Evolutionary conservation across 2,113 vertebrate genomes (phyloP), one percentile per base, ranked within the genome.

Genomic region (Cichladusa arquata): DNA sequence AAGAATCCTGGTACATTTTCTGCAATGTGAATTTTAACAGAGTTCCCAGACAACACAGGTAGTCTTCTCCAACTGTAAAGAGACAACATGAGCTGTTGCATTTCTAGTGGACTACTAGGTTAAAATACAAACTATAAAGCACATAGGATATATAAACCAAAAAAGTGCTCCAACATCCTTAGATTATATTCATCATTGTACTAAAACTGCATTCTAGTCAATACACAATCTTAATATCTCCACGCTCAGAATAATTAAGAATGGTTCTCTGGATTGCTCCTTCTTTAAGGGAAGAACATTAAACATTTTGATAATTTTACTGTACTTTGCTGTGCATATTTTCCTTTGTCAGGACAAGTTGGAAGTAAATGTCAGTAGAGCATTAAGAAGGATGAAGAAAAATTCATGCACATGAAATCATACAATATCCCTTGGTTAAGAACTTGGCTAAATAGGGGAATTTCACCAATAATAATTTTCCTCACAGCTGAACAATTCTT

Each of bases 101-200:
- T 56, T 86, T 83, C 45, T 62, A 76, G 38, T 14, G 20, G 19
- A 15, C 29, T 80, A 25, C 72, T 87, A 92, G 16, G 45, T 62
- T 51, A 44, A 90, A 93, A 90, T 2, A 83, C 86, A 96, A 96
- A 93, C 96, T 95, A 91, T 70, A 96, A 97, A 93, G 73, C 40
- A 83, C 20, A 69, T 25, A 80, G 51, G 53, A 20, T 65, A n/a
- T 10, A 61, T 4, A 82, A 97, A 90, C 29, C 22, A 92, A 95
- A 97, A 93, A 92, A 85, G 81, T 93, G 74, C 26, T 95, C 50
- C 22, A 71, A 7, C 31, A 73, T 48, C 4, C 67, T 86, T 20
- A 14, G 58, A 88, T 24, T 70, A 57, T 45, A 81, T 20, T 53
- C 60, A 69, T 83, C 93, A 95, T 38, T 22, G 29, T 44, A 61